Evolutionary conservation across 53 echinoderm and acorn worm species (phyloP), one percentile per base, ranked within the genome.

Genomic region (Luidia sarsii): DNA sequence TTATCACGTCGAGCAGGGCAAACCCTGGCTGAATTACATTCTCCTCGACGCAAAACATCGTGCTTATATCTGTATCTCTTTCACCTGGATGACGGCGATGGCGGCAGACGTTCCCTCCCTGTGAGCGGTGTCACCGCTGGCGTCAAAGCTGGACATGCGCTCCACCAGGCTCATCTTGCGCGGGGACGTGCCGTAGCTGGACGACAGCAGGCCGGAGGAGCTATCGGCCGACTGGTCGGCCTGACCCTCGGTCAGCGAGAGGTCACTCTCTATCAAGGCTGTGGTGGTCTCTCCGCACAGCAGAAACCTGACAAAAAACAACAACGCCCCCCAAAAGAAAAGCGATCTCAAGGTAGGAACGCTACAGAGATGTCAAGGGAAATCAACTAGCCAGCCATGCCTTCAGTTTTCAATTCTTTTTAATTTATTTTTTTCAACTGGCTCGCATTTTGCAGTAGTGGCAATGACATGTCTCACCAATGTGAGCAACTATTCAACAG

Each of bases 271-370:
- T 28, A 93, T 85, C 8, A 90, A 55, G 38, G 84, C 92, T 0
- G 95, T 95, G 49, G 90, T 92, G 29, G 95, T 94, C 71, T 99
- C 94, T 6, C 99, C 94, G 36, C 94, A 99, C 14, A 99, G 83
- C 1, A 99, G 82, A 73, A 99, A 99, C 69, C 94, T 94, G 22
- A 15, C 5, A 21, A 39, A 0, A 39, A 61, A 14, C 57, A 6
- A 18, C 1, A 82, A 30, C 1, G 22, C 14, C 3, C n/a, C 1
- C 8, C 33, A 51, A 51, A 18, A 9, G 14, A 48, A 49, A 48
- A 71, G 18, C 19, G 22, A 15, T 67, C 24, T 39, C 14, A 24
- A 18, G n/a, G n/a, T n/a, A n/a, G n/a, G n/a, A n/a, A n/a, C n/a
- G n/a, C n/a, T n/a, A n/a, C n/a, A n/a, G n/a, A n/a, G n/a, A n/a